Evolutionary conservation across 2,113 vertebrate genomes (phyloP), one percentile per base, ranked within the genome.

Genomic region (Strix aluco): DNA sequence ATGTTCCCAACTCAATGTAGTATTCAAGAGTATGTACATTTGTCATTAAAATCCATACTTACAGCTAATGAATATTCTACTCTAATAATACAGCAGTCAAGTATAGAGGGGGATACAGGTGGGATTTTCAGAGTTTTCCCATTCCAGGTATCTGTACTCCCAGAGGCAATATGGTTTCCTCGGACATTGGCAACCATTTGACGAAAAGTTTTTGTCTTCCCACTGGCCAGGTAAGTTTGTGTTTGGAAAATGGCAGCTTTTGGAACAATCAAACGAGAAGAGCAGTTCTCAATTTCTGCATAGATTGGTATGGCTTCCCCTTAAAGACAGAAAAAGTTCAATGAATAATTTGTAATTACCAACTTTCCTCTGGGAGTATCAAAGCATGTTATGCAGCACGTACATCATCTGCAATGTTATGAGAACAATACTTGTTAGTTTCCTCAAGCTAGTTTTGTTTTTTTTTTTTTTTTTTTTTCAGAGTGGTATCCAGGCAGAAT

Each of bases 231-330:
- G 38, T 98, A 99, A 1, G 98, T 99, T 98, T 99, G 98, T 21
- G 98, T 99, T 98, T 99, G 99, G 96, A 98, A 99, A 90, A 99
- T 98, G 81, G 98, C 98, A 81, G 99, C 98, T 97, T 99, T 99
- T 71, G 98, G 98, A 88, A 99, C 98, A 52, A 99, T 96, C 82
- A 99, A 96, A n/a, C 98, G 98, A 70, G 98, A 99, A 13, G 98
- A 99, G 66, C 98, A 98, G 83, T 99, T 99, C 92, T 99, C 98
- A 88, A 99, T 98, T 97, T 98, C 98, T 84, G 99, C 98, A 93
- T 98, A 98, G 95, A 99, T 99, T 26, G 98, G 98, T 83, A 99
- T 98, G 54, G 98, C 98, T 97, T 99, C 98, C 86, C 98, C 98
- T 99, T 90, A 71, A 93, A 92, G 66, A 92, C 62, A 97, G 70